Evolutionary conservation across 2,888 invertebrate genomes (phyloP).

Genomic region (Amphipyra berbera): DNA sequence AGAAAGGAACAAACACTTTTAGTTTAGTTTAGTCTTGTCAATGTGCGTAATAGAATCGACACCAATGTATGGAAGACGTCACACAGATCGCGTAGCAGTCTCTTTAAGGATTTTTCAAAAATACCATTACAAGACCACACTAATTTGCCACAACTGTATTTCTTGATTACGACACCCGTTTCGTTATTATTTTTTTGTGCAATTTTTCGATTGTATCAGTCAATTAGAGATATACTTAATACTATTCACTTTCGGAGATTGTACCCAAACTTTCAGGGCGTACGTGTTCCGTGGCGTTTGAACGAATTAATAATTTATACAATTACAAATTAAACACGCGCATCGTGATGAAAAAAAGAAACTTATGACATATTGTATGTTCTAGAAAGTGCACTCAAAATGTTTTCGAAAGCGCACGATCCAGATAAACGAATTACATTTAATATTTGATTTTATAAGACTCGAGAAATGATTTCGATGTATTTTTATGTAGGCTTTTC

Average conservation of each 20-base stretch:
- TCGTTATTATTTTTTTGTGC: too few species aligned
- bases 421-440: slow-evolving; percentile 52
- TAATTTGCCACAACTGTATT: too few species aligned
- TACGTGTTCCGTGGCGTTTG: neutral
- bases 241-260: neutral
- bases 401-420: slow-evolving; percentile 67
- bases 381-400: slow-evolving; percentile 66
- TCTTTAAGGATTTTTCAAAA: too few species aligned
- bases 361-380: slow-evolving; percentile 48
- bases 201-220: too few species aligned
- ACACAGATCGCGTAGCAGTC: too few species aligned
- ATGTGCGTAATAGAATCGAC: too few species aligned
- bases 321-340: slow-evolving; percentile 48
- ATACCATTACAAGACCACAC: too few species aligned
- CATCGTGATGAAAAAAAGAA: slow-evolving; percentile 48
- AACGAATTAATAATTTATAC: slow-evolving; percentile 37
- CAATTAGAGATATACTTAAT: too few species aligned
- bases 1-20: too few species aligned
- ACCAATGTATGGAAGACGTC: too few species aligned
- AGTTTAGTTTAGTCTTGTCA: too few species aligned
- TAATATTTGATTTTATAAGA: slow-evolving; percentile 64
- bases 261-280: neutral
- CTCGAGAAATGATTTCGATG: slow-evolving; percentile 27
- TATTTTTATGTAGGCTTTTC: slow-evolving; percentile 32
- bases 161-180: too few species aligned